A percentile compares a stretch with the other conserved stretches of the same genome.
These are phyloP conservation scores for Sipha flava DNA, from an alignment of 1,140 invertebrate genomes.

Conservation along the genomic window DNA sequence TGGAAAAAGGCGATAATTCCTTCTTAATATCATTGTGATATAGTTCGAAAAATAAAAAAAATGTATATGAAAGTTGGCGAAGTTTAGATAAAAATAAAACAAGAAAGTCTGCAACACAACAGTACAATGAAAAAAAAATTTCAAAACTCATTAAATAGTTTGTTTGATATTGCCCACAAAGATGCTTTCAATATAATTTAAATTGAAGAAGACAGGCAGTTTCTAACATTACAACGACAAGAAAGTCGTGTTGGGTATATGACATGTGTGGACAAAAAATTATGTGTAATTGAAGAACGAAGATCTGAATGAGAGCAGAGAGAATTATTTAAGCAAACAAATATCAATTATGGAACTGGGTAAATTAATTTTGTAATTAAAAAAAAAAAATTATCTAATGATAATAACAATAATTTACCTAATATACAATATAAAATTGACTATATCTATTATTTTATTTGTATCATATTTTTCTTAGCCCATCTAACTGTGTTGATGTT, in stretches of 20 bases:
- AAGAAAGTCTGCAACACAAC: constrained; percentile 17
- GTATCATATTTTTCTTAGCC: neutral
- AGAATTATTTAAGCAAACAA: neutral
- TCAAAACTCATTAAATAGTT: constrained; percentile 34
- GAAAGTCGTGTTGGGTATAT: constrained; percentile 26
- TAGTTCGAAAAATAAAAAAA: constrained; percentile 33
- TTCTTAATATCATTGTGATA: constrained; percentile 22
- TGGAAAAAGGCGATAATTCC: constrained; percentile 35
- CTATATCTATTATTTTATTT: neutral
- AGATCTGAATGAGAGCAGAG: neutral
- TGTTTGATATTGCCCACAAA: constrained; percentile 36
- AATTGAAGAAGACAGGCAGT: constrained; percentile 34
- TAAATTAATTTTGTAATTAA: neutral
- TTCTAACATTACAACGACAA: constrained; percentile 33
- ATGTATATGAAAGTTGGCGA: constrained; percentile 34
- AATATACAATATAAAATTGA: neutral
- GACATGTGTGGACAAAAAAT: constrained; percentile 16
- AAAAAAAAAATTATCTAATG: neutral
- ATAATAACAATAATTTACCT: neutral
- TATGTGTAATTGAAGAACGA: neutral
- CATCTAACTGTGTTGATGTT: neutral
- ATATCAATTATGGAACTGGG: neutral
- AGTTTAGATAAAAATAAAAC: constrained; percentile 28
- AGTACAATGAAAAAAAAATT: constrained; percentile 33
- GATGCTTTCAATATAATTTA: constrained; percentile 35